Conservation (phyloP, 1,140 invertebrate species). For the Ephestia elutella region DNA sequence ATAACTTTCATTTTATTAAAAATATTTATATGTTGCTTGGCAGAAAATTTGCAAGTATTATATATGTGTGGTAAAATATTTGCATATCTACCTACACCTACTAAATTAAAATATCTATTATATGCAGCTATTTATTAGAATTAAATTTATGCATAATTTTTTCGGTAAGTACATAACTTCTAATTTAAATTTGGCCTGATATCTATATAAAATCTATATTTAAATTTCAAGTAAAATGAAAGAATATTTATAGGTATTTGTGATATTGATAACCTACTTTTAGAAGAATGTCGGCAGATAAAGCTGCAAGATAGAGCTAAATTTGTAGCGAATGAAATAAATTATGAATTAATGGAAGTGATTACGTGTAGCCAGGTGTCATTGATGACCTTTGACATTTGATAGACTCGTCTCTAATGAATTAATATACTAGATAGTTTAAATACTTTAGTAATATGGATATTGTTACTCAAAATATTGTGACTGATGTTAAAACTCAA, state of each 20-base stretch:
- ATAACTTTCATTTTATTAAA: conserved; percentile 7
- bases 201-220: no score
- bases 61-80: neutral
- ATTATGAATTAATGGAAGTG: neutral
- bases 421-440: neutral
- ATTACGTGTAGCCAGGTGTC: neutral
- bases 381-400: conserved; percentile 5
- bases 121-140: neutral
- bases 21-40: conserved; percentile 6
- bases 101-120: neutral
- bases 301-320: neutral
- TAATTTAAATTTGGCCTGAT: no score
- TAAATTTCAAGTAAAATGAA: neutral
- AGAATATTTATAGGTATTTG: neutral
- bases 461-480: no score
- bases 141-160: no score
- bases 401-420: neutral
- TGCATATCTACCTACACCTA: neutral
- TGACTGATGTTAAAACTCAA: no score
- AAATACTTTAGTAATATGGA: no score
- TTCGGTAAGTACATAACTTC: no score
- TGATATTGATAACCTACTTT: neutral
- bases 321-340: neutral
- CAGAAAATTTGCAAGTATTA: neutral
- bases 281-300: neutral